Evolutionary conservation across 2,888 invertebrate species (phyloP).

Genomic region (Stenurella melanura): DNA sequence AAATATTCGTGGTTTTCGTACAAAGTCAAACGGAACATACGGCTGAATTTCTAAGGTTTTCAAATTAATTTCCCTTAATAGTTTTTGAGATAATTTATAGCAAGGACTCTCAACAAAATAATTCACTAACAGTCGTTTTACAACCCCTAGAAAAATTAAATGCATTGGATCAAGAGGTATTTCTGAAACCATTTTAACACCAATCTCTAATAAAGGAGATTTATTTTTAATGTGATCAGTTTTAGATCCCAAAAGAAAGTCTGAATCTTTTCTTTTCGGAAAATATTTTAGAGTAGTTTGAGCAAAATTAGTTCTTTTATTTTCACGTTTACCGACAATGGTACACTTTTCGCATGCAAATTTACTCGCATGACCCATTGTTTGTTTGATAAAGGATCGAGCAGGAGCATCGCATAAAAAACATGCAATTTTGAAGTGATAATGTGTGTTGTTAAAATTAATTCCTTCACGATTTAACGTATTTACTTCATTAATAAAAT

Average conservation of each 20-base stretch:
- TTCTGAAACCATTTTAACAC: slow-evolving; percentile 43
- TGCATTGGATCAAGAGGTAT: slow-evolving; percentile 50
- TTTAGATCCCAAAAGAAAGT: not conserved
- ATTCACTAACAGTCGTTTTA: slow-evolving; percentile 42
- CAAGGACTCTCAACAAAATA: slow-evolving; percentile 32
- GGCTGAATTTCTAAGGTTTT: slow-evolving; percentile 12
- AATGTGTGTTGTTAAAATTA: slow-evolving; percentile 6
- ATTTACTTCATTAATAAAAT: slow-evolving; percentile 46
- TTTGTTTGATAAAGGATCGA: slow-evolving; percentile 46
- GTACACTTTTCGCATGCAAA: slow-evolving; percentile 48
- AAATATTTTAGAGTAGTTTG: not conserved
- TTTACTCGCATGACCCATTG: slow-evolving; percentile 47
- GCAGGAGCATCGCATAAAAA: slow-evolving; percentile 52
- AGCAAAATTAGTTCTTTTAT: slow-evolving; percentile 36
- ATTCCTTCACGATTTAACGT: slow-evolving; percentile 27
- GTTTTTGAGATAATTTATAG: slow-evolving; percentile 42
- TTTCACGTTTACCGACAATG: slow-evolving; percentile 38
- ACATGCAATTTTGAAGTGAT: slow-evolving; percentile 40
- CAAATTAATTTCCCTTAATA: slow-evolving; percentile 23
- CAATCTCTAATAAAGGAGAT: slow-evolving; percentile 35
- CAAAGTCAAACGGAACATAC: slow-evolving; percentile 37
- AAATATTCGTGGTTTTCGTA: slow-evolving; percentile 11
- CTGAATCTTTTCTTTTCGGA: slow-evolving; percentile 17
- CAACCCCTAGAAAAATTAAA: slow-evolving; percentile 48
- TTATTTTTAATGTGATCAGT: slow-evolving; percentile 24